Percentiles rank a stretch among this genome's conserved stretches.
phyloP scores from a whole-genome alignment of 2,888 invertebrate species.

The Merodon equestris region DNA sequence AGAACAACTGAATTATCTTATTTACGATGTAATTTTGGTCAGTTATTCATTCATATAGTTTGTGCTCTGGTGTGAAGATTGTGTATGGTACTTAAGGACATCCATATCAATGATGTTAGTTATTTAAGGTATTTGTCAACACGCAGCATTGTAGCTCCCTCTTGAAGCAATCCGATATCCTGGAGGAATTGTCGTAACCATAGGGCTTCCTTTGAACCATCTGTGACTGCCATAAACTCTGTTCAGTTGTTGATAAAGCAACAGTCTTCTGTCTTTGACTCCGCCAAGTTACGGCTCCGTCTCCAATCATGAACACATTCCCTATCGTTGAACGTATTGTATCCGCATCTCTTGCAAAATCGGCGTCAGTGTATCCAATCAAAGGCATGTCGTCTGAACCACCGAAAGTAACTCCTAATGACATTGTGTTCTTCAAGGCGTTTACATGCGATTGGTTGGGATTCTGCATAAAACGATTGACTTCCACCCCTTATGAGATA shows the following conservation, averaged over 20 bases:
- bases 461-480: constrained; percentile 4
- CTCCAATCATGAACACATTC: constrained; percentile 54
- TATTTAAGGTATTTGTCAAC: no score
- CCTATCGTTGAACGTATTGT: constrained; percentile 39
- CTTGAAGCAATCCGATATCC: constrained; percentile 34
- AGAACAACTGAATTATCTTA: no score
- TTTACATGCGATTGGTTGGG: neutral
- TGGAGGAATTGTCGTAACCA: constrained; percentile 23
- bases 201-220: no score
- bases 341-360: constrained; percentile 18
- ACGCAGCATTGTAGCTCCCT: constrained; percentile 69
- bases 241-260: no score
- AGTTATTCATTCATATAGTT: no score
- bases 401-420: constrained; percentile 2
- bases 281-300: constrained; percentile 13
- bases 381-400: constrained; percentile 1
- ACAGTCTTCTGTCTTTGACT: constrained; percentile 63
- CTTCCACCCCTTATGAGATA: neutral
- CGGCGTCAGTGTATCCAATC: constrained; percentile 6
- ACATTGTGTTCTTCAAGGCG: constrained; percentile 1
- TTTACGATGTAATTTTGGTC: no score
- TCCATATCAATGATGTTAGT: no score
- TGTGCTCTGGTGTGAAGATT: no score
- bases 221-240: no score
- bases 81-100: no score